Percentiles rank a stretch among this genome's conserved stretches.
phyloP scores from a whole-genome alignment of 2,113 vertebrate genomes.

The Lepisosteus oculatus region DNA sequence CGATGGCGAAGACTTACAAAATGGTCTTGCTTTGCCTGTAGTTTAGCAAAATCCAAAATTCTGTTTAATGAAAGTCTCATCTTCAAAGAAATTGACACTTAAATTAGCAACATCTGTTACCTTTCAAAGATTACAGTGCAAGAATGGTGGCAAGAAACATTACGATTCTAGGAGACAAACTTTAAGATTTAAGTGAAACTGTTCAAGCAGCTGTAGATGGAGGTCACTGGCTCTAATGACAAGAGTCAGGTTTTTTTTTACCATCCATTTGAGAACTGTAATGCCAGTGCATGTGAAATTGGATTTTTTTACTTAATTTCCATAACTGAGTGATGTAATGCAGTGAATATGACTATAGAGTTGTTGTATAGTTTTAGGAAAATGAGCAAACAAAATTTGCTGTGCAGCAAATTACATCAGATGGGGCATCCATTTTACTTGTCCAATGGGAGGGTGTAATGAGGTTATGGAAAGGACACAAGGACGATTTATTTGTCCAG shows the following conservation, averaged over 20 bases:
- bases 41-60: neutral
- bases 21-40: neutral
- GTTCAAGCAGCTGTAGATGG: neutral
- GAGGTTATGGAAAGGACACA: too few relatives aligned
- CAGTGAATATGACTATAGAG: too few relatives aligned
- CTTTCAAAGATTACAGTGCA: neutral
- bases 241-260: neutral
- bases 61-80: neutral
- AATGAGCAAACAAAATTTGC: too few relatives aligned
- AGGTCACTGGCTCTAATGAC: neutral
- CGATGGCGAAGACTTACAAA: neutral
- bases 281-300: neutral
- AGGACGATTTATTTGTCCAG: too few relatives aligned
- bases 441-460: too few relatives aligned
- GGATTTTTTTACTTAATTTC: neutral
- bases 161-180: too few relatives aligned
- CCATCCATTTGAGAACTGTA: neutral
- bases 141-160: neutral
- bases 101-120: neutral
- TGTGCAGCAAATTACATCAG: too few relatives aligned
- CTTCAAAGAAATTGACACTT: neutral
- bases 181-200: neutral
- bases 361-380: too few relatives aligned
- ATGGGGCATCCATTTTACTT: too few relatives aligned
- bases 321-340: neutral